phyloP scores from a whole-genome alignment of 35 echinoderm and acorn worm genomes.

The Holothuria glaberrima region DNA sequence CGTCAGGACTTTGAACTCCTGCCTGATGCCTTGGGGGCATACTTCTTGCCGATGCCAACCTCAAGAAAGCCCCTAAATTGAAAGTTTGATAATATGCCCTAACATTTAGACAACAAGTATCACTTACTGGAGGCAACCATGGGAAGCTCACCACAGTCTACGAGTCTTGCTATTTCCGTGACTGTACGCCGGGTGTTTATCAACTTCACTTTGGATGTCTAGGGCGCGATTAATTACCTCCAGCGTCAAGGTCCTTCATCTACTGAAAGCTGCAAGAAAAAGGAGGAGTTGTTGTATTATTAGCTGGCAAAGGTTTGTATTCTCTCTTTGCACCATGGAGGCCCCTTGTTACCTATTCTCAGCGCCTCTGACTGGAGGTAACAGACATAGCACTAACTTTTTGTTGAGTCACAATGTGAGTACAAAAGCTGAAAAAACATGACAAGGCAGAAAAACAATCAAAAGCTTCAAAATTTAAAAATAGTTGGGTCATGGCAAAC shows the following conservation, averaged over 20 bases:
- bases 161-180: neutral
- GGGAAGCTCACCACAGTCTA: slow-evolving; percentile 8
- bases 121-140: slow-evolving; percentile 43
- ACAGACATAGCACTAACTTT: no score
- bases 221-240: slow-evolving; percentile 27
- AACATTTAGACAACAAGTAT: slow-evolving; percentile 39
- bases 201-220: slow-evolving; percentile 32
- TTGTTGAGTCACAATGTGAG: no score
- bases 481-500: no score
- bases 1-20: slow-evolving; percentile 20
- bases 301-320: no score
- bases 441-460: no score
- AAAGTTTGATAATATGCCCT: slow-evolving; percentile 39
- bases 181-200: neutral
- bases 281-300: neutral
- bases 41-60: neutral
- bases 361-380: no score
- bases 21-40: neutral
- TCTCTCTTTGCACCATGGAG: no score
- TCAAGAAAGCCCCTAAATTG: slow-evolving; percentile 14
- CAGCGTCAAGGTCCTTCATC: slow-evolving; percentile 27
- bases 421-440: no score
- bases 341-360: no score
- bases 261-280: neutral
- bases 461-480: no score